Evolutionary conservation across 2,797 vertebrate genomes (phyloP).

Genomic region (Loriculus beryllinus): DNA sequence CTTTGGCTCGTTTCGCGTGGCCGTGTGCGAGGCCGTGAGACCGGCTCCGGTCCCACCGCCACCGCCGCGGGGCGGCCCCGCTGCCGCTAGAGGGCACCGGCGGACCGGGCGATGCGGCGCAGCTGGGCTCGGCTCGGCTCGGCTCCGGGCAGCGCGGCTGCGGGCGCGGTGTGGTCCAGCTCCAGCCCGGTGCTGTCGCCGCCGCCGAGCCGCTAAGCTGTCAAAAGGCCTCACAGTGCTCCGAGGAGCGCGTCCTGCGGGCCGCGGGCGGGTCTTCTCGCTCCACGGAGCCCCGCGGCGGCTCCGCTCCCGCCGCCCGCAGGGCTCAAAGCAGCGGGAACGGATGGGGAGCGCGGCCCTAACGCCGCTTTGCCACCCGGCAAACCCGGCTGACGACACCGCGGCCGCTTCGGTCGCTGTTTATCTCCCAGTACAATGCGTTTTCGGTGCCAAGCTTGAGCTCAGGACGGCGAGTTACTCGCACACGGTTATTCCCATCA

Average conservation of each 20-base stretch:
- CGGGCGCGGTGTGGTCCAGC: neutral
- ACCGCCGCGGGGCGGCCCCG: neutral
- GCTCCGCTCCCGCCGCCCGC: neutral
- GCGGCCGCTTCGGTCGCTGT: rapidly evolving
- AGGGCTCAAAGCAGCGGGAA: neutral
- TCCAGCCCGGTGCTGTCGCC: no score
- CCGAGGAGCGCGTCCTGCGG: neutral
- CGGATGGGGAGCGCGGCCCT: rapidly evolving
- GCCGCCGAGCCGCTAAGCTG: neutral
- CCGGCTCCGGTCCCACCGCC: neutral
- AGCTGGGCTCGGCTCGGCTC: neutral
- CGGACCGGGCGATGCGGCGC: neutral
- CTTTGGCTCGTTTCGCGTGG: neutral
- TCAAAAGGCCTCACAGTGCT: neutral
- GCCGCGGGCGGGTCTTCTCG: neutral
- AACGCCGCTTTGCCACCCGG: neutral
- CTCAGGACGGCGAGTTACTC: neutral
- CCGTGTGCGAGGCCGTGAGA: neutral
- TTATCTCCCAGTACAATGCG: neutral
- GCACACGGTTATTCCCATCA: neutral
- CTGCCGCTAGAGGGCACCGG: neutral
- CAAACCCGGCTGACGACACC: neutral
- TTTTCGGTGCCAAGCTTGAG: neutral
- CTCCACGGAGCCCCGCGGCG: neutral
- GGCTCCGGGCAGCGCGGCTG: neutral